Conservation (phyloP, 2,888 invertebrate species). For the Cataglyphis altisquamis region DNA sequence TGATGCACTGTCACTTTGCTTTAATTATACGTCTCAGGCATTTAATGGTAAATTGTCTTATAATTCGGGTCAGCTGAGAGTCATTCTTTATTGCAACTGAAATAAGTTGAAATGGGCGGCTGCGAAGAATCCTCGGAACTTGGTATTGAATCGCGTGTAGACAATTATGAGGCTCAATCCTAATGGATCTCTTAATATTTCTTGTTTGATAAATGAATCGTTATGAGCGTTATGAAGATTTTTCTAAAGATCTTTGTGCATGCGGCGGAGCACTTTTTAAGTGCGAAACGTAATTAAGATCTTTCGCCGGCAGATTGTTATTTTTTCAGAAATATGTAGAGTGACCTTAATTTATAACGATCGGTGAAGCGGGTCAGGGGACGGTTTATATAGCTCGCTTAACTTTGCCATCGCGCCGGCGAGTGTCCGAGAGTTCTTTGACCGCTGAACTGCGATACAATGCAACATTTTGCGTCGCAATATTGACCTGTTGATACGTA, state of each 20-base stretch:
- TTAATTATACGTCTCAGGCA: slow-evolving; percentile 68
- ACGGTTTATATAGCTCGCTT: slow-evolving; percentile 67
- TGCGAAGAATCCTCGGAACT: slow-evolving; percentile 5
- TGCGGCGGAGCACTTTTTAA: neutral
- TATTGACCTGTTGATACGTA: slow-evolving; percentile 22
- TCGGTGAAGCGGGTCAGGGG: slow-evolving; percentile 66
- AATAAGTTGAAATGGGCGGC: slow-evolving; percentile 58
- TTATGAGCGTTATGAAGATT: neutral
- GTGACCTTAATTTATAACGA: slow-evolving; percentile 70
- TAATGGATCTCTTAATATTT: neutral
- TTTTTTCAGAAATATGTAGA: slow-evolving; percentile 49
- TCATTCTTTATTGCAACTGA: slow-evolving; percentile 66
- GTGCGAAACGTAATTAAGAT: slow-evolving; percentile 35
- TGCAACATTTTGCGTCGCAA: slow-evolving; percentile 52
- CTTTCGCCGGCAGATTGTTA: slow-evolving; percentile 26
- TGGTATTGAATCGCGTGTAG: neutral
- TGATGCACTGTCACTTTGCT: slow-evolving; percentile 64
- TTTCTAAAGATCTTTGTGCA: slow-evolving; percentile 17
- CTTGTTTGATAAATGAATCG: neutral
- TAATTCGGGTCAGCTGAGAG: slow-evolving; percentile 65
- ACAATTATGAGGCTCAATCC: neutral
- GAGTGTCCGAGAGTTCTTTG: slow-evolving; percentile 66
- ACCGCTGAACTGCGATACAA: slow-evolving; percentile 62
- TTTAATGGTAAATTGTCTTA: slow-evolving; percentile 70
- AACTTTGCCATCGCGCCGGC: slow-evolving; percentile 52